These are phyloP conservation scores for Serranus cabrilla DNA, from an alignment of 2,797 vertebrate species.

Conservation along the genomic window DNA sequence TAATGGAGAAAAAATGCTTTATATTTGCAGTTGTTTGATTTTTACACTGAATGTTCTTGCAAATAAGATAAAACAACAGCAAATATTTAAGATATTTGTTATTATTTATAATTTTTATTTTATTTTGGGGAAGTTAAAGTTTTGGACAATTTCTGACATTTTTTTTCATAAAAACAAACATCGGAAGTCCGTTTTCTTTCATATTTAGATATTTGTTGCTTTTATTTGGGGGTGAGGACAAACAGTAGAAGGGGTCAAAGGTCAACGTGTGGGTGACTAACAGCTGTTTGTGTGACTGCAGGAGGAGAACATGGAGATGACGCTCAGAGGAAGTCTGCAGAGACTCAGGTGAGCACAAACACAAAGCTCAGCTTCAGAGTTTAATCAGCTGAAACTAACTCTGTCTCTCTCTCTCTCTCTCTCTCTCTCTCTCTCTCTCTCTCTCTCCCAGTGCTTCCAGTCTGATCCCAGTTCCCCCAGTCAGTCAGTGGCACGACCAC, in stretches of 20 bases:
- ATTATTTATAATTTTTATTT: too few species aligned
- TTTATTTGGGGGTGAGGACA: neutral
- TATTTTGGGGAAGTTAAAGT: too few species aligned
- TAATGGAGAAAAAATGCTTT: too few species aligned
- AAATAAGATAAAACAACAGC: too few species aligned
- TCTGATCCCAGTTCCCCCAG: constrained; percentile 75
- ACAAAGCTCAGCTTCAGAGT: neutral
- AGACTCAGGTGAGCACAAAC: constrained; percentile 77
- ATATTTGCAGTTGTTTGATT: too few species aligned
- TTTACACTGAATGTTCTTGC: too few species aligned
- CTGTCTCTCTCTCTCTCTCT: neutral
- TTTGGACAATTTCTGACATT: too few species aligned
- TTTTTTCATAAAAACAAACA: too few species aligned
- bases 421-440: constrained; percentile 2
- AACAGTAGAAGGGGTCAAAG: neutral
- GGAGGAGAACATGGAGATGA: constrained; percentile 84
- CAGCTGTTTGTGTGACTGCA: constrained; percentile 54
- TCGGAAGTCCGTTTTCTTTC: too few species aligned
- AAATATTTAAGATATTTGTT: too few species aligned
- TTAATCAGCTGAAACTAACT: neutral
- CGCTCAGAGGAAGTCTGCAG: constrained; percentile 80
- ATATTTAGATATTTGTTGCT: neutral
- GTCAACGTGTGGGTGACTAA: neutral
- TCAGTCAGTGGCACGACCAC: constrained; percentile 82
- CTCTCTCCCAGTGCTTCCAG: constrained; percentile 75